Base-by-base conservation (phyloP, 2,797 vertebrate species). In the Myoxocephalus aenaeus region DNA sequence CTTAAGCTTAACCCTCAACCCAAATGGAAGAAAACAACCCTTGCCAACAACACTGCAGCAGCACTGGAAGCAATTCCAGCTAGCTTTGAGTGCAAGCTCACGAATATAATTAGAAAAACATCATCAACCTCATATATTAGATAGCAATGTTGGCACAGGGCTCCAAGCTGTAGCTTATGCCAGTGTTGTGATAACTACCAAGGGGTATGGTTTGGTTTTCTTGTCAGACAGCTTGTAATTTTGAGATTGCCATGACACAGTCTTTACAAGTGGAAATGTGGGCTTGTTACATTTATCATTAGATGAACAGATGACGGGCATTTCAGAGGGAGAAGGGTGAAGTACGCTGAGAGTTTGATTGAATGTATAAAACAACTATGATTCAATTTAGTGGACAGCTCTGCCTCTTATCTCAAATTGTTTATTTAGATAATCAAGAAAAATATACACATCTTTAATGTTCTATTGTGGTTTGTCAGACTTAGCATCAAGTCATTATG, bases 21-120 rank as follows among this genome's bases (percentile, higher is more conserved):
- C 70, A 68, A 81, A 82, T 73, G 72, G 54, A 82, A 67, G 38
- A 65, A 82, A 88, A 73, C 64, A 82, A 64, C 34, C 40, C 32
- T 25, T 68, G 51, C 78, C 82, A 74, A 36, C 63, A 61, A 82
- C 69, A 56, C 51, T 59, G 70, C 73, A 63, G 58, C 57, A 83
- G 72, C 72, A 69, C 74, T 48, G 40, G 63, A 29, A 87, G 81
- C 58, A 27, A 68, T 51, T n/a, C n/a, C n/a, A n/a, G 68, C 81
- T 67, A 71, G 53, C 77, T 75, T 32, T 72, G 58, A 86, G 73
- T 85, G 73, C 40, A 56, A 81, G 73, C 69, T 85, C 77, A 69
- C 69, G 62, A 84, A 86, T 70, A 84, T 78, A 85, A 90, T 89
- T 85, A 89, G 79, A 76, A 84, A 87, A 88, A 85, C 86, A 86